Evolutionary conservation across 2,888 invertebrate species (phyloP).

Genomic region (Sepiola atlantica): DNA sequence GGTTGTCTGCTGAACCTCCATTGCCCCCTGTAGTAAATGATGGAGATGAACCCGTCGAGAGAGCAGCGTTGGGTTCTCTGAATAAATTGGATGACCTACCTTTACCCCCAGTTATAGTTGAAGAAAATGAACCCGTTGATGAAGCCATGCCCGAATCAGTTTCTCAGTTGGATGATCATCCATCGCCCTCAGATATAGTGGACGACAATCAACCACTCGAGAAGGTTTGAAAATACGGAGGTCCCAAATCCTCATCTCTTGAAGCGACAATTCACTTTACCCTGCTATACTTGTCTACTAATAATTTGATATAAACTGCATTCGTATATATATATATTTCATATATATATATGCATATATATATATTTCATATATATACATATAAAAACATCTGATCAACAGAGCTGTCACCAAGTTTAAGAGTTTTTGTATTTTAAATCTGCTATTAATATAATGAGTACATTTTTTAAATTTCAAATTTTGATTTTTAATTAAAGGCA

Average conservation of each 20-base stretch:
- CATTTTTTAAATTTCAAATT: background rate
- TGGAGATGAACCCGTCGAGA: background rate
- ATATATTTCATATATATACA: background rate
- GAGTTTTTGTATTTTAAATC: no score
- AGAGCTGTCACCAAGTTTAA: background rate
- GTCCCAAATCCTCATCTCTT: background rate
- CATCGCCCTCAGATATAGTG: slow-evolving; percentile 16
- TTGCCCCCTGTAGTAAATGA: background rate
- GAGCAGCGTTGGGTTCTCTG: background rate
- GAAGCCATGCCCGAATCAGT: background rate
- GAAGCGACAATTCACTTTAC: background rate
- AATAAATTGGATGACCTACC: background rate
- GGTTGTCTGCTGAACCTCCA: background rate
- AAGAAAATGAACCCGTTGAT: background rate
- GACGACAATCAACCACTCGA: background rate
- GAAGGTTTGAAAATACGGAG: slow-evolving; percentile 18
- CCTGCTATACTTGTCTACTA: background rate
- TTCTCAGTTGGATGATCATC: background rate
- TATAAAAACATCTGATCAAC: background rate
- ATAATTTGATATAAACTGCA: background rate
- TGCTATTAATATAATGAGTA: no score
- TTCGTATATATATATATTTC: background rate
- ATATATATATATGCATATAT: background rate
- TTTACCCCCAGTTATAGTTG: slow-evolving; percentile 36
- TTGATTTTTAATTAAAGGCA: background rate